These are phyloP conservation scores for Myodes glareolus DNA, from an alignment of 2,113 vertebrate species.

Conservation along the genomic window DNA sequence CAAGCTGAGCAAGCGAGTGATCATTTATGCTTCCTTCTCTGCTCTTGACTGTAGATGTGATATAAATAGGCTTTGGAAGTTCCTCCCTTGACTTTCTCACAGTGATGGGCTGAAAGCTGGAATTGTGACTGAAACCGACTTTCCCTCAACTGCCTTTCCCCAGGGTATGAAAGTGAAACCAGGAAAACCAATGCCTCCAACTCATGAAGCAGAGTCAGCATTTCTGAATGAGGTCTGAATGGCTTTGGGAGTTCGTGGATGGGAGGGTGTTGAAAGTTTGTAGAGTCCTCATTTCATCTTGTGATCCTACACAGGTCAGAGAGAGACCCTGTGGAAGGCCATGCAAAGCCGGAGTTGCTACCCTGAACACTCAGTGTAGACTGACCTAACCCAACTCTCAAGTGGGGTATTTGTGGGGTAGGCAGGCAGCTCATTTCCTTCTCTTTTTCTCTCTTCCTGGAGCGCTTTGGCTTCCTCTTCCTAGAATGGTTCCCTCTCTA, in stretches of 20 bases:
- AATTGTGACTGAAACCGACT: not conserved
- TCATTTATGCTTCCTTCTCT: not conserved
- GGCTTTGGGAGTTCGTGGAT: not conserved
- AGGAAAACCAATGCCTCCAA: not conserved
- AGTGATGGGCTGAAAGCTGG: not conserved
- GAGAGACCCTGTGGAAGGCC: not conserved
- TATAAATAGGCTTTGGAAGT: no score
- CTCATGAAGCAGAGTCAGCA: not conserved
- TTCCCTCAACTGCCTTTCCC: not conserved
- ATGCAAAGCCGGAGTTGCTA: not conserved
- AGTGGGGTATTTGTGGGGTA: no score
- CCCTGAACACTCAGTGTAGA: not conserved
- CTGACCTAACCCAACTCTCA: rapidly evolving
- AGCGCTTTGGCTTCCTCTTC: not conserved
- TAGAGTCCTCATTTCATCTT: not conserved
- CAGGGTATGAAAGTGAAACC: not conserved
- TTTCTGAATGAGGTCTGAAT: not conserved
- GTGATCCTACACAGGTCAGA: not conserved
- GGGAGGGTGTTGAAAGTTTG: not conserved
- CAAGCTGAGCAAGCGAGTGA: not conserved
- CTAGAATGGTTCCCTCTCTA: not conserved
- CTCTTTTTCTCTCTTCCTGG: not conserved
- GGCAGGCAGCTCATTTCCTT: not conserved
- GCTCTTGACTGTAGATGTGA: not conserved
- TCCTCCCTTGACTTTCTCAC: not conserved